Conservation (phyloP, 2,888 invertebrate genomes). For the Nasonia oneida region DNA sequence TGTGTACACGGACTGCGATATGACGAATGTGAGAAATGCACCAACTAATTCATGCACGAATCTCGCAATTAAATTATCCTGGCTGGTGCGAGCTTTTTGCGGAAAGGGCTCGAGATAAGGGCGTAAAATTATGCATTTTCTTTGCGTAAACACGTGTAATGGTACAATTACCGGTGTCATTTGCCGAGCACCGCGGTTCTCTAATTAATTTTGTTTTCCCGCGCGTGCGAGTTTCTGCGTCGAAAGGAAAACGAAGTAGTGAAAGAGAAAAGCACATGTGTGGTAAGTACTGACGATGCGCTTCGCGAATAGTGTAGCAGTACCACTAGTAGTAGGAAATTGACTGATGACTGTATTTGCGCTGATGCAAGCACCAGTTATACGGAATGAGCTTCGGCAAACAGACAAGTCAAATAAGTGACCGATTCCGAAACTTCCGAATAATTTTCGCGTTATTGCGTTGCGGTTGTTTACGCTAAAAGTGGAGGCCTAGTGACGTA, state of each 20-base stretch:
- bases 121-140: slow-evolving; percentile 24
- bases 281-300: background rate
- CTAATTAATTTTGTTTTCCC: background rate
- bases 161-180: background rate
- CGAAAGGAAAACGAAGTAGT: background rate
- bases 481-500: too few relatives aligned
- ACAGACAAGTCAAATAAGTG: background rate
- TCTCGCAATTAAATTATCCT: slow-evolving; percentile 21
- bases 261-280: background rate
- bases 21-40: slow-evolving; percentile 52
- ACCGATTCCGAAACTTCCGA: background rate
- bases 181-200: background rate
- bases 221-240: background rate
- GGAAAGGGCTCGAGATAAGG: background rate
- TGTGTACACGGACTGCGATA: slow-evolving; percentile 9
- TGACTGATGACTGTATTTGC: background rate
- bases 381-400: background rate
- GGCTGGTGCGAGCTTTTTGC: background rate
- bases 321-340: background rate
- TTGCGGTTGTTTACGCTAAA: too few relatives aligned
- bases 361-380: background rate
- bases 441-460: background rate
- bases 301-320: background rate
- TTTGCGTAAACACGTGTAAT: background rate
- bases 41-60: slow-evolving; percentile 45